A percentile compares a stretch with the other conserved stretches of the same genome.
Evolutionary conservation across 2,797 vertebrate genomes (phyloP).

Genomic region (Pogoniulus pusillus): DNA sequence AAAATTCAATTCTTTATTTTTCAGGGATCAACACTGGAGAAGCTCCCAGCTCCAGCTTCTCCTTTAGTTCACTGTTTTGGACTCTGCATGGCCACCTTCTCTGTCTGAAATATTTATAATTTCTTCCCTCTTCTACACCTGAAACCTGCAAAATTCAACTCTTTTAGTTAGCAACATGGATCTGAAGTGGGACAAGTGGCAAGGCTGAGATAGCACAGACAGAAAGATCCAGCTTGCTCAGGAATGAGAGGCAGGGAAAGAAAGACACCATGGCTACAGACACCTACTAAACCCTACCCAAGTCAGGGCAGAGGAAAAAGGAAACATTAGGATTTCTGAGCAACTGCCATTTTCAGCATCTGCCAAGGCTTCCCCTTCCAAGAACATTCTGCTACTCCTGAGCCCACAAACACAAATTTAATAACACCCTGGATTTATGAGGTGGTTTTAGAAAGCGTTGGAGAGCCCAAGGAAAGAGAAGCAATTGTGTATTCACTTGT

Average conservation of each 20-base stretch:
- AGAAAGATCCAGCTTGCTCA: neutral
- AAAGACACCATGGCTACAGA: neutral
- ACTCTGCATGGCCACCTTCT: neutral
- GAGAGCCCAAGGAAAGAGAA: neutral
- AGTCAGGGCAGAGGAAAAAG: neutral
- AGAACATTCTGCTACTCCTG: neutral
- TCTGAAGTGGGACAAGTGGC: neutral
- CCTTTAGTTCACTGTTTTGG: neutral
- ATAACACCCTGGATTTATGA: accelerated
- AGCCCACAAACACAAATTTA: neutral
- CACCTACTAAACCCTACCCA: neutral
- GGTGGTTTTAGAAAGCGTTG: neutral
- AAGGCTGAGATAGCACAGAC: neutral
- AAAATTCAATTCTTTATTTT: neutral
- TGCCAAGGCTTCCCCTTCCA: neutral
- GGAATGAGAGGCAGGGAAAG: neutral
- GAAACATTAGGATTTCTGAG: neutral
- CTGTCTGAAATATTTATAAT: neutral
- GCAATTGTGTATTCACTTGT: accelerated
- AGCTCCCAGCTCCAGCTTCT: neutral
- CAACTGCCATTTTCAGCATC: neutral
- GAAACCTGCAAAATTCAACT: neutral
- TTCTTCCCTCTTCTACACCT: neutral
- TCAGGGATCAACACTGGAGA: neutral
- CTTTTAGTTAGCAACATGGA: neutral